phyloP scores from a whole-genome alignment of 2,113 vertebrate species.

The Rhabdomys dilectus region DNA sequence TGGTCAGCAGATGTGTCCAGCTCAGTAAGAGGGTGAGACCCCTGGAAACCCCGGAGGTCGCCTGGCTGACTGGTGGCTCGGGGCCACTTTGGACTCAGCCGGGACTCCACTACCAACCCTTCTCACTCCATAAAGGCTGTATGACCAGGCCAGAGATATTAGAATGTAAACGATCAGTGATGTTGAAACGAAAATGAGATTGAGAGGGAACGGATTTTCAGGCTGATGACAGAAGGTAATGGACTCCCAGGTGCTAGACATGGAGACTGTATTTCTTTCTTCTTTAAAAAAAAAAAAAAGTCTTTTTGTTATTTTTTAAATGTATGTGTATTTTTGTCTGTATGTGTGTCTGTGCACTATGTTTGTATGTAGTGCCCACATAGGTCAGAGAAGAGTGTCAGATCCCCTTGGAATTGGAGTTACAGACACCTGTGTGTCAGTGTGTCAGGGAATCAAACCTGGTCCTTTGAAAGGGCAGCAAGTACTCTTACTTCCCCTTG shows the following conservation, averaged over 20 bases:
- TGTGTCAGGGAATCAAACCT: neutral
- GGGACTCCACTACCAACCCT: neutral
- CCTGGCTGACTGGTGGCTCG: neutral
- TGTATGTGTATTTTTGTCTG: neutral
- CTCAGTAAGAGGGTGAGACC: constrained; percentile 36
- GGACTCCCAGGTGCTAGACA: neutral
- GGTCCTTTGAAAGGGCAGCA: neutral
- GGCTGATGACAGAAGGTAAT: neutral
- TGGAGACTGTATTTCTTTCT: neutral
- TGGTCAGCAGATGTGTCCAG: neutral
- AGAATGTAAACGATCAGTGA: neutral
- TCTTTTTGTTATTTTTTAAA: neutral
- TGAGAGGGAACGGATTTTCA: neutral
- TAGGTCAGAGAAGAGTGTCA: neutral
- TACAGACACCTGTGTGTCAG: neutral
- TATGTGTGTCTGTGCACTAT: neutral
- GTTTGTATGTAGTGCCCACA: neutral
- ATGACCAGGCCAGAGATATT: neutral
- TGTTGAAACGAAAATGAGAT: neutral
- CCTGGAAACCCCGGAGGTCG: neutral
- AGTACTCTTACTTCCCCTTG: neutral
- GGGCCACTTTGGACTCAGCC: neutral
- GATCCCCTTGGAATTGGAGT: neutral
- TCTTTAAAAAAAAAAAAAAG: neutral
- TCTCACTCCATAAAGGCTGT: neutral